Evolutionary conservation across 2,888 invertebrate species (phyloP), one percentile per base, ranked within the genome.

Genomic region (Pseudococcus longispinus): DNA sequence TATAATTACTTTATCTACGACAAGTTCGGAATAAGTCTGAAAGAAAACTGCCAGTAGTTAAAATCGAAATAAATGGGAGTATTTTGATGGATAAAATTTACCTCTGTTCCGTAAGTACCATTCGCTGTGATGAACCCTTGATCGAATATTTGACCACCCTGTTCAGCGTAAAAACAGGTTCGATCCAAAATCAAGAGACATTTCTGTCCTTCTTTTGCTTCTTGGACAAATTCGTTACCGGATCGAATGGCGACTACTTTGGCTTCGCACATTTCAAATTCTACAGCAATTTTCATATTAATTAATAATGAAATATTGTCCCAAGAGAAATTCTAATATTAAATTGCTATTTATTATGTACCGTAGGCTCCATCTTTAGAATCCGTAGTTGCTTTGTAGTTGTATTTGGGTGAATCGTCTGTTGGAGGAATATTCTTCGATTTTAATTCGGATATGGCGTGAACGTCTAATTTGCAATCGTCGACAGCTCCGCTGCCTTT

Each of bases 131-230:
- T 93, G 89, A 95, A 97, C 29, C 99, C 99, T 90, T 96, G 96
- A 91, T 99, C 99, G 91, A 94, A 98, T 89, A 97, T 98, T 92
- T 99, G 99, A 18, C 99, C 99, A 88, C 99, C 99, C 91, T 98
- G 97, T 91, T 99, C 99, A 0, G 99, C 98, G 91, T 99, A 99
- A 91, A 99, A 99, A 91, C 93, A 95, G 0, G 99, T 99, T 89
- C 93, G 93, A 91, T 99, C 97, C 88, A 99, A 92, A 88, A 99
- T 92, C 87, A 99, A 92, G 23, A 97, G 98, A 91, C 97, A 97
- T 91, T 97, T 96, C 90, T 97, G 95, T 0, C 97, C 97, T 42
- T 96, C 94, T 46, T 91, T 91, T 11, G 98, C 95, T 90, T 94
- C 92, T 88, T 96, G 92, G 0, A 98, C 97, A 92, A 99, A 99